Evolutionary conservation across 2,797 vertebrate species (phyloP).

Genomic region (Leptoclinus maculatus): DNA sequence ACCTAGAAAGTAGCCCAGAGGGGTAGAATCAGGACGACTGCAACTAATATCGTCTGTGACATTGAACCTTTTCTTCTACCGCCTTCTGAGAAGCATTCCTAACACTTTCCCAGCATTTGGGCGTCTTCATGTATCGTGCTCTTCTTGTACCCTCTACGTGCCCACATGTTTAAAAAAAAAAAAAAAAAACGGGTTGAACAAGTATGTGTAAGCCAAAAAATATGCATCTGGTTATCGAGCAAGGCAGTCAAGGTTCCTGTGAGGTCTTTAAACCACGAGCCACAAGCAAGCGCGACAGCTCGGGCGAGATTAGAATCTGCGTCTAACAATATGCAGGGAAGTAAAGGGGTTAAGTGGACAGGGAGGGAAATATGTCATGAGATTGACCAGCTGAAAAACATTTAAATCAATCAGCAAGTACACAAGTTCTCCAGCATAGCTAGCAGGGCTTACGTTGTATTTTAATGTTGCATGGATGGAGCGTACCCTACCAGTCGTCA

Average conservation of each 20-base stretch:
- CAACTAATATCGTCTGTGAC: conserved; percentile 37
- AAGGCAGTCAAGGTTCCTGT: conserved; percentile 56
- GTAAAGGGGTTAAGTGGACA: conserved; percentile 7
- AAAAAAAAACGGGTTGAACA: conserved; percentile 82
- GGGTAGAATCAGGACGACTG: conserved; percentile 24
- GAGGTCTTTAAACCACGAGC: conserved; percentile 55
- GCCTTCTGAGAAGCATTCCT: conserved; percentile 53
- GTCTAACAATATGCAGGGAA: conserved; percentile 56
- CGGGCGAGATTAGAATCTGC: conserved; percentile 64
- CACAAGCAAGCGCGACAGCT: conserved; percentile 58
- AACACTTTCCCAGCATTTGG: conserved; percentile 73
- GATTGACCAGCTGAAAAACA: conserved; percentile 41
- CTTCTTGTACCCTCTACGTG: conserved; percentile 68
- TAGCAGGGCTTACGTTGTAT: conserved; percentile 35
- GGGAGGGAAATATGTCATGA: conserved; percentile 42
- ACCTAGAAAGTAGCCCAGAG: conserved; percentile 37
- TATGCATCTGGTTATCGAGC: conserved; percentile 76
- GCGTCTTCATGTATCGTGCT: conserved; percentile 73
- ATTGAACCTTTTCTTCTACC: conserved; percentile 22
- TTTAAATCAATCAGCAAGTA: conserved; percentile 38
- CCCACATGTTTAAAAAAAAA: conserved; percentile 74
- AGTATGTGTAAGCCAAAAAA: conserved; percentile 81
- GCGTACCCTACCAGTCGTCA: conserved; percentile 37
- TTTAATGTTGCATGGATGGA: conserved; percentile 36
- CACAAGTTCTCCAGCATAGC: conserved; percentile 21